Percentiles rank a stretch among this genome's conserved stretches.
Conservation (phyloP, 2,797 vertebrate species). For the Garrulus glandarius region DNA sequence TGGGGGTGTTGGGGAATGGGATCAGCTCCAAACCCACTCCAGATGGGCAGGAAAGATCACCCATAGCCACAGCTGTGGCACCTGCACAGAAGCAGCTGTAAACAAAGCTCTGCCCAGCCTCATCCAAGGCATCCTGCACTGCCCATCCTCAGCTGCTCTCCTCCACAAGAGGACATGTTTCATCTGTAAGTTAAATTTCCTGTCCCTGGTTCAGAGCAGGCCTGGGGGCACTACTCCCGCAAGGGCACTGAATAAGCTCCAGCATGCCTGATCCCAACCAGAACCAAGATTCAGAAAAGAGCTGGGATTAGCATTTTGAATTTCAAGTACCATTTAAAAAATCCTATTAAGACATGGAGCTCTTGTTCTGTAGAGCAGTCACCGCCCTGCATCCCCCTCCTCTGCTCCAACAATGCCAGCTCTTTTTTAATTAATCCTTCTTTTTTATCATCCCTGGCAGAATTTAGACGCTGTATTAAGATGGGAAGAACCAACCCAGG, state of each 20-base stretch:
- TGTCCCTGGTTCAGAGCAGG: neutral
- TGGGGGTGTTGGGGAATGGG: rapidly evolving
- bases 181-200: neutral
- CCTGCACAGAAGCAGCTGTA: neutral
- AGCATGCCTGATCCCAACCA: neutral
- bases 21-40: neutral
- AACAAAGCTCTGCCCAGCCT: neutral
- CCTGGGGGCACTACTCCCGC: neutral
- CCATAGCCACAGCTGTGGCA: neutral
- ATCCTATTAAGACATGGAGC: neutral
- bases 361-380: neutral
- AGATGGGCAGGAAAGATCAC: neutral
- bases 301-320: neutral
- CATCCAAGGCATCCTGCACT: rapidly evolving
- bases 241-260: neutral
- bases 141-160: neutral
- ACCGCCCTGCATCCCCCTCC: neutral
- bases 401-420: neutral
- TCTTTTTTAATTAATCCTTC: neutral
- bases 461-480: neutral
- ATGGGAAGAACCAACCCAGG: neutral
- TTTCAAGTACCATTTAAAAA: neutral
- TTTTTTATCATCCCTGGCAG: neutral
- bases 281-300: neutral
- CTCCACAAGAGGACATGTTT: neutral